Base-by-base conservation (phyloP, 2,113 vertebrate species). In the Barnardius zonarius region DNA sequence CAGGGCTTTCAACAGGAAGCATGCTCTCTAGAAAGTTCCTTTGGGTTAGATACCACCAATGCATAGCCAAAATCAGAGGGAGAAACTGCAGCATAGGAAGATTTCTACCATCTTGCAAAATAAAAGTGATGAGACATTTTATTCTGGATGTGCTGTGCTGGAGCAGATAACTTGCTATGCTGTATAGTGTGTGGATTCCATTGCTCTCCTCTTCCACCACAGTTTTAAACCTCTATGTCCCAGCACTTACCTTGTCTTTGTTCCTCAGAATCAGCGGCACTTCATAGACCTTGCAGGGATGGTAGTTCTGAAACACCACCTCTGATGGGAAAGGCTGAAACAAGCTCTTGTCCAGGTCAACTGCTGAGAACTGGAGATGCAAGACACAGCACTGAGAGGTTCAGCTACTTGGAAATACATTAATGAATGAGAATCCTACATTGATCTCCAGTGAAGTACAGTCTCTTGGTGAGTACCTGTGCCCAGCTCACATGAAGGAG, bases 321-420 rank as follows among this genome's bases (percentile, higher is more conserved):
- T 99, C 98, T 31, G 98, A 97, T 3, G 99, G 99, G 86, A 97
- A 98, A 4, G 98, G 97, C 95, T 98, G 98, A 88, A 99, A 98
- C 77, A 98, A 81, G 9, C 97, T 82, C 91, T 97, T 97, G 52
- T 98, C 98, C 63, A 96, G 30, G 69, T 98, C 96, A 76, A 97
- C 83, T 19, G 87, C 43, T 7, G 98, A 98, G 84, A 96, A 74
- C 99, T 99, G 89, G 43, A 72, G 61, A 95, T 30, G 62, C 28
- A 93, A 82, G 87, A 66, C 30, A 67, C 24, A 73, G 35, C 18
- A 39, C 37, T 19, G 41, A 80, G 27, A 73, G n/a, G 13, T 37
- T 57, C 39, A 39, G 55, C 16, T 90, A 37, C 44, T 31, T 81
- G 52, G 20, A 88, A 23, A 15, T 72, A n/a, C 14, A 18, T 7